Conservation (phyloP, 1,140 invertebrate genomes). For the Cotesia glomerata region DNA sequence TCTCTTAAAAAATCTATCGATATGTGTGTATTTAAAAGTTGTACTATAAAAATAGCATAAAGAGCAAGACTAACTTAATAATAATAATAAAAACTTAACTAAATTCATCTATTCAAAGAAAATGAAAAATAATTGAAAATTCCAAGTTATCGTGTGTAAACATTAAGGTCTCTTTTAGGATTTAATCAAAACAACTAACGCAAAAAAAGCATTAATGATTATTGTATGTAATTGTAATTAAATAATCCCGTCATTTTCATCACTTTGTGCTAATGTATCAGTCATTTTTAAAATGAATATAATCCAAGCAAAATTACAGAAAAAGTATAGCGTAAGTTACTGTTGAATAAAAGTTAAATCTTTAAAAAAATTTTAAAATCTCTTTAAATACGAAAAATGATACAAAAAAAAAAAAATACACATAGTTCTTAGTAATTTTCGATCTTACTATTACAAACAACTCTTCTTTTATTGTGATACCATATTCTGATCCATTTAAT, state of each 20-base stretch:
- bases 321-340: constrained; percentile 19
- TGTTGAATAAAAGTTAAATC: constrained; percentile 13
- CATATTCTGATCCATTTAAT: not conserved
- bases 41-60: constrained; percentile 53
- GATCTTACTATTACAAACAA: constrained; percentile 20
- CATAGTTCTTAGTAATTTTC: constrained; percentile 40
- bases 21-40: constrained; percentile 40
- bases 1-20: constrained; percentile 47
- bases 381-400: constrained; percentile 39
- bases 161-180: constrained; percentile 56
- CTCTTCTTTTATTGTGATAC: constrained; percentile 4
- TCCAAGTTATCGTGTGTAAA: constrained; percentile 58
- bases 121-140: constrained; percentile 41
- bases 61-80: constrained; percentile 59
- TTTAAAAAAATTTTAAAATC: constrained; percentile 54
- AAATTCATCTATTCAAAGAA: constrained; percentile 53
- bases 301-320: constrained; percentile 19
- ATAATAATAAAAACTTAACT: constrained; percentile 62
- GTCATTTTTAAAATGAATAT: constrained; percentile 20
- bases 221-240: constrained; percentile 57
- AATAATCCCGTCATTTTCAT: not conserved
- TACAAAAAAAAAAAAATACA: constrained; percentile 14
- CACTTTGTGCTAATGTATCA: not conserved
- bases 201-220: constrained; percentile 52
- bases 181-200: constrained; percentile 43